phyloP scores from a whole-genome alignment of 2,888 invertebrate genomes.

The Hemaris fuciformis region DNA sequence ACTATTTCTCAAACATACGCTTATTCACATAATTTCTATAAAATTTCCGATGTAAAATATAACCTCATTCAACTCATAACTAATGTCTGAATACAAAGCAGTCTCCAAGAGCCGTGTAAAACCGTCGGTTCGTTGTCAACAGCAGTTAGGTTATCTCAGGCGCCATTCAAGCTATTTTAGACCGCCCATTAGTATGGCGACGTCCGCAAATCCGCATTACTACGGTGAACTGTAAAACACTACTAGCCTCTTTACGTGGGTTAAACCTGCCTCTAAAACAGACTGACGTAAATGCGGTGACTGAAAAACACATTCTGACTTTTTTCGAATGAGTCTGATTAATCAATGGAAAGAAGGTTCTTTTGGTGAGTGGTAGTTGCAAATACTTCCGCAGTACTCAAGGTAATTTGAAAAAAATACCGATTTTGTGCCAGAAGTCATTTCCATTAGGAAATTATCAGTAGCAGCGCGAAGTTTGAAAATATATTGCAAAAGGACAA shows the following conservation, averaged over 20 bases:
- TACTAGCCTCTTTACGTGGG: not conserved
- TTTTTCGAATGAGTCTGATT: not conserved
- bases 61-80: not conserved
- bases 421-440: too few relatives aligned
- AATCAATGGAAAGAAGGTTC: too few relatives aligned
- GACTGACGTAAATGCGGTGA: not conserved
- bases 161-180: not conserved
- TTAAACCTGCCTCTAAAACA: not conserved
- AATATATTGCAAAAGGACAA: too few relatives aligned
- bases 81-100: not conserved
- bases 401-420: too few relatives aligned
- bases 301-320: not conserved
- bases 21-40: too few relatives aligned
- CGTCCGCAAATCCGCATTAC: not conserved
- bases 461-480: too few relatives aligned
- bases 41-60: too few relatives aligned
- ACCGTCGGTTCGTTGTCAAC: not conserved
- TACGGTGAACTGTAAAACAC: not conserved
- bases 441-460: too few relatives aligned
- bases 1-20: too few relatives aligned
- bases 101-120: not conserved
- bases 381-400: too few relatives aligned
- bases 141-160: not conserved
- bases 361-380: too few relatives aligned
- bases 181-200: not conserved